Percentiles rank a stretch among this genome's conserved stretches.
Conservation (phyloP, 2,113 vertebrate species). For the Shinisaurus crocodilurus region DNA sequence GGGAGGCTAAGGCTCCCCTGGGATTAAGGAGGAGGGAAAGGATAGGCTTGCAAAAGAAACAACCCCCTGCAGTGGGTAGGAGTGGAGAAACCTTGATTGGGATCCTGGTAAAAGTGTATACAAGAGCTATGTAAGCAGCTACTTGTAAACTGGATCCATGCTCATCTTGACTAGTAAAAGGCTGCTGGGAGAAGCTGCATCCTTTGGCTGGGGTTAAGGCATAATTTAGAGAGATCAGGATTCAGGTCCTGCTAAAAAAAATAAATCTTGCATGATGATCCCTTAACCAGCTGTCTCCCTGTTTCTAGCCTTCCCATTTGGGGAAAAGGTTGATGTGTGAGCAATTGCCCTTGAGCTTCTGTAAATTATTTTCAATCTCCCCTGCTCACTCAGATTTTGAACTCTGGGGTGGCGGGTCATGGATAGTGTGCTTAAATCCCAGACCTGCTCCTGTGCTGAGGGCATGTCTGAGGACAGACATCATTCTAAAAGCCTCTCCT, state of each 20-base stretch:
- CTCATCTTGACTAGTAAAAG: too few relatives aligned
- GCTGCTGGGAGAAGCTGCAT: too few relatives aligned
- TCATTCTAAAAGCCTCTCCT: too few relatives aligned
- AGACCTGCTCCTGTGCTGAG: too few relatives aligned
- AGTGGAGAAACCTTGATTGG: too few relatives aligned
- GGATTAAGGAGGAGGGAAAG: too few relatives aligned
- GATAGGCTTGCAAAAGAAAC: too few relatives aligned
- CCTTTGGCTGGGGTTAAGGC: background rate
- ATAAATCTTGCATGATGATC: background rate
- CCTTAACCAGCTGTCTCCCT: background rate
- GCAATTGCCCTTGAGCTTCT: background rate
- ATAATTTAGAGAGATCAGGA: background rate
- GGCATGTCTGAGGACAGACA: too few relatives aligned
- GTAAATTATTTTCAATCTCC: background rate
- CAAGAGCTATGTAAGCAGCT: too few relatives aligned
- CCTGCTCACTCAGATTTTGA: background rate
- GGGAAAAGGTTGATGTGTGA: background rate
- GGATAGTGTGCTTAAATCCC: background rate
- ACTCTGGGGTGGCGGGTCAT: background rate
- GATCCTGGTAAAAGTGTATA: too few relatives aligned
- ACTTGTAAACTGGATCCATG: background rate
- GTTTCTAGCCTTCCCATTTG: background rate
- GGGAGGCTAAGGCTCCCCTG: too few relatives aligned
- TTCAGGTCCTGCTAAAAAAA: background rate
- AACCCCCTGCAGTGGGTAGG: too few relatives aligned